phyloP scores from a whole-genome alignment of 2,797 vertebrate genomes.

The Pogonophryne albipinna region DNA sequence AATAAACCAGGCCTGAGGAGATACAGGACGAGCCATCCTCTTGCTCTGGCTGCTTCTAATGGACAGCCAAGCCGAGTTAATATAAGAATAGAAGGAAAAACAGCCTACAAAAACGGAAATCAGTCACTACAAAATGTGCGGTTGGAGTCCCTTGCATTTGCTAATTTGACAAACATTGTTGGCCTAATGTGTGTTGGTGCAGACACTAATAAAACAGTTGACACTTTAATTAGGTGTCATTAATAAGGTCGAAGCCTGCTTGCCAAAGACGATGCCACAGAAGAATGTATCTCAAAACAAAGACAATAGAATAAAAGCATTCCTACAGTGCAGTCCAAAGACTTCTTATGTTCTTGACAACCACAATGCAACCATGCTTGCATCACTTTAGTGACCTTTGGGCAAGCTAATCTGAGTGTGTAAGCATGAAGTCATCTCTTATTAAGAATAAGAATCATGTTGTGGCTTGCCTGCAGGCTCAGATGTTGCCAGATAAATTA shows the following conservation, averaged over 20 bases:
- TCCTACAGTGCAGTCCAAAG: background rate
- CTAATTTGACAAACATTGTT: background rate
- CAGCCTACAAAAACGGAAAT: conserved; percentile 6
- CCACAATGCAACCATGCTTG: background rate
- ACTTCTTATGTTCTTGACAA: conserved; percentile 2
- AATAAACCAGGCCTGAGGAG: conserved; percentile 63
- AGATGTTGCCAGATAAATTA: conserved; percentile 7
- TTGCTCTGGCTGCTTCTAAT: conserved; percentile 44
- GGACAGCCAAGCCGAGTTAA: conserved; percentile 7
- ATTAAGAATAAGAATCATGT: conserved; percentile 24
- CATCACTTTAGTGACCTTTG: conserved; percentile 16
- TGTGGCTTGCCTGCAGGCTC: background rate
- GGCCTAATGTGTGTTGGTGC: background rate
- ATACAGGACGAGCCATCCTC: conserved; percentile 59
- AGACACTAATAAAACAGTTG: background rate
- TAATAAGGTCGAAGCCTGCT: background rate
- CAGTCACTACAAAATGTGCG: background rate
- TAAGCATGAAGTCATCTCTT: conserved; percentile 37
- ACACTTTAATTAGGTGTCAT: conserved; percentile 3
- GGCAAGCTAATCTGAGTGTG: conserved; percentile 24
- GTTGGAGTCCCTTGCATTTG: background rate
- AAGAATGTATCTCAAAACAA: background rate
- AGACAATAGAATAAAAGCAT: background rate
- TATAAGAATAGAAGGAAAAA: conserved; percentile 12
- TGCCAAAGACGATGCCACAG: background rate